Evolutionary conservation across 2,113 vertebrate genomes (phyloP).

Genomic region (Potamarius usumacintae): DNA sequence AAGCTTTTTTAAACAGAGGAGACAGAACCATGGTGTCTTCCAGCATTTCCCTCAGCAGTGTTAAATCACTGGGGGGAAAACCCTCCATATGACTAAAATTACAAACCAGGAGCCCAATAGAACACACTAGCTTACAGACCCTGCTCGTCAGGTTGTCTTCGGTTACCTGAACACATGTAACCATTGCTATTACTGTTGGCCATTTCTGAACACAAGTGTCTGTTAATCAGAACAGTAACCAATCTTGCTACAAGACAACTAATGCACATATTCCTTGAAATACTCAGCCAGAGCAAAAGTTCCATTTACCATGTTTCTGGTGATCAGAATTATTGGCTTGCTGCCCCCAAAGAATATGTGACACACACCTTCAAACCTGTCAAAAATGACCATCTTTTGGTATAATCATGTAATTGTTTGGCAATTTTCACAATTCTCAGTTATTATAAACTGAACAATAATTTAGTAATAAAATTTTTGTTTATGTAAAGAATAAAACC

Average conservation of each 20-base stretch:
- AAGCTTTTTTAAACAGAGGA: not conserved
- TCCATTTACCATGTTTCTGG: not conserved
- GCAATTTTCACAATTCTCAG: not conserved
- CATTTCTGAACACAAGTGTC: not conserved
- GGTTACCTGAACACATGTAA: not conserved
- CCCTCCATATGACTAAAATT: not conserved
- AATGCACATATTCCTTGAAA: not conserved
- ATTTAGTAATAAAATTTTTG: not conserved
- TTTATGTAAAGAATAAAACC: not conserved
- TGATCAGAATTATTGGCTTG: not conserved
- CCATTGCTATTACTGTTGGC: not conserved
- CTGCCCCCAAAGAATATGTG: not conserved
- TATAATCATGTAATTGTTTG: too few species aligned
- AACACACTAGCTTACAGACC: not conserved
- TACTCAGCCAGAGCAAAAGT: not conserved
- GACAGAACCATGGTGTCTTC: too few species aligned
- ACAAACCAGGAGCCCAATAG: not conserved
- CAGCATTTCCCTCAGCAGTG: too few species aligned
- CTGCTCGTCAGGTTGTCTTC: not conserved
- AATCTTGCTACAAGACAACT: not conserved
- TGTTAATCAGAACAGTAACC: too few species aligned
- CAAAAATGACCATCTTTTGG: too few species aligned
- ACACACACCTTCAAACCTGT: too few species aligned
- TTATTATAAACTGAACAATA: not conserved
- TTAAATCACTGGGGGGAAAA: not conserved